These are phyloP conservation scores for Hybognathus amarus DNA, from an alignment of 2,797 vertebrate genomes.

Conservation along the genomic window DNA sequence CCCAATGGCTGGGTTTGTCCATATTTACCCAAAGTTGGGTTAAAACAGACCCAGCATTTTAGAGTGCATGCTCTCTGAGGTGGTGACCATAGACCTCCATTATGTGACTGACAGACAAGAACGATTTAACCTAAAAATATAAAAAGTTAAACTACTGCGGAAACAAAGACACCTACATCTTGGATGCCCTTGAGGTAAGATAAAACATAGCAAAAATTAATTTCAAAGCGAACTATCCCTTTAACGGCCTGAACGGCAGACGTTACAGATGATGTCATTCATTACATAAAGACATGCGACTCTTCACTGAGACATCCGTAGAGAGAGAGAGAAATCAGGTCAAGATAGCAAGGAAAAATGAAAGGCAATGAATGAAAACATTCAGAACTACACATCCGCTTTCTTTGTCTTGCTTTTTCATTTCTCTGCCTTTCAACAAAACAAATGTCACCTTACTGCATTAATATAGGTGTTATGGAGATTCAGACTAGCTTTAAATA, in stretches of 20 bases:
- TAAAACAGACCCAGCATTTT: too few species aligned
- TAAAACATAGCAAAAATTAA: too few species aligned
- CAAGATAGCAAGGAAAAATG: conserved; percentile 17
- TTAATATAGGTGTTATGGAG: neutral
- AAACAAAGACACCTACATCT: too few species aligned
- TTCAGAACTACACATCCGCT: neutral
- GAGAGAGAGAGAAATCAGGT: conserved; percentile 18
- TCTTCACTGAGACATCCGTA: conserved; percentile 11
- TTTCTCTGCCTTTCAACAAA: conserved; percentile 18
- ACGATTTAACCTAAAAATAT: too few species aligned
- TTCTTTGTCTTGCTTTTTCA: conserved; percentile 2
- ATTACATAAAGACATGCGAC: conserved; percentile 48
- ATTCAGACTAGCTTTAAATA: neutral
- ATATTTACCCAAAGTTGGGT: too few species aligned
- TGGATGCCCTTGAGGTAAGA: too few species aligned
- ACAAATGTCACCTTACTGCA: neutral
- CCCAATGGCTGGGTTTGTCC: too few species aligned
- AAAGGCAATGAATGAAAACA: conserved; percentile 16
- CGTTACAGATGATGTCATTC: conserved; percentile 45
- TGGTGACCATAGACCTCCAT: too few species aligned
- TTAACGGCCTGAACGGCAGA: conserved; percentile 22
- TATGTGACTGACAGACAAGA: too few species aligned
- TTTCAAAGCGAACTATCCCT: too few species aligned
- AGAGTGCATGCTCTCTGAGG: too few species aligned
- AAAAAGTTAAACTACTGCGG: too few species aligned